Conservation (phyloP, 1,140 invertebrate genomes). For the Chrysopa pallens region DNA sequence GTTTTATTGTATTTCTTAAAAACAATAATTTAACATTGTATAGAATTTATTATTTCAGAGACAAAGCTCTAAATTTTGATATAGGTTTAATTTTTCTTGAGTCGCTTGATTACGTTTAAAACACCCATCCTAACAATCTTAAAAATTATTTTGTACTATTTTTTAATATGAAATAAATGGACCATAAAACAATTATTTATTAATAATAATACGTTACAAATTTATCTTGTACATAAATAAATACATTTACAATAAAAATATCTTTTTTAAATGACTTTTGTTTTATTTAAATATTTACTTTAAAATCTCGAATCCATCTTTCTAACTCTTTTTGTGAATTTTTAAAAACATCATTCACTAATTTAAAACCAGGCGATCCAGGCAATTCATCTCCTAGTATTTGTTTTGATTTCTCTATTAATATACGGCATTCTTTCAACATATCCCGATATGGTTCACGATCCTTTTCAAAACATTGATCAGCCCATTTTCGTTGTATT, state of each 20-base stretch:
- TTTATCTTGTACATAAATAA: background rate
- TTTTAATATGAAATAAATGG: background rate
- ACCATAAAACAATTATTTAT: background rate
- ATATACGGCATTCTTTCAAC: constrained; percentile 21
- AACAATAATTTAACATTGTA: too few species aligned
- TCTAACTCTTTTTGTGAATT: constrained; percentile 16
- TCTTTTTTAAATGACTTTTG: background rate
- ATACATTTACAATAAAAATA: background rate
- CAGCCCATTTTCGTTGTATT: constrained; percentile 26
- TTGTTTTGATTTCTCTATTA: constrained; percentile 24
- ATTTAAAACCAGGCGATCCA: constrained; percentile 28
- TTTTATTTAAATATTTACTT: constrained; percentile 3
- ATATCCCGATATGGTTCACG: constrained; percentile 2
- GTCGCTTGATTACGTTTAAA: too few species aligned
- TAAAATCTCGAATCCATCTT: constrained; percentile 16
- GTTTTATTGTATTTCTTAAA: too few species aligned
- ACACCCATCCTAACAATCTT: too few species aligned
- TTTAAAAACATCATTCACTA: constrained; percentile 20
- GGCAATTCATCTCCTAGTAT: constrained; percentile 29
- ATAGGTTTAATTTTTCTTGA: too few species aligned
- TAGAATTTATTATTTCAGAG: too few species aligned
- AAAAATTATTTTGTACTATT: too few species aligned
- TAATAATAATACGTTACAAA: background rate
- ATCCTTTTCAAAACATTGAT: constrained; percentile 11
- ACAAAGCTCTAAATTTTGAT: too few species aligned